phyloP scores from a whole-genome alignment of 2,888 invertebrate species.

The Drosophila rubida region DNA sequence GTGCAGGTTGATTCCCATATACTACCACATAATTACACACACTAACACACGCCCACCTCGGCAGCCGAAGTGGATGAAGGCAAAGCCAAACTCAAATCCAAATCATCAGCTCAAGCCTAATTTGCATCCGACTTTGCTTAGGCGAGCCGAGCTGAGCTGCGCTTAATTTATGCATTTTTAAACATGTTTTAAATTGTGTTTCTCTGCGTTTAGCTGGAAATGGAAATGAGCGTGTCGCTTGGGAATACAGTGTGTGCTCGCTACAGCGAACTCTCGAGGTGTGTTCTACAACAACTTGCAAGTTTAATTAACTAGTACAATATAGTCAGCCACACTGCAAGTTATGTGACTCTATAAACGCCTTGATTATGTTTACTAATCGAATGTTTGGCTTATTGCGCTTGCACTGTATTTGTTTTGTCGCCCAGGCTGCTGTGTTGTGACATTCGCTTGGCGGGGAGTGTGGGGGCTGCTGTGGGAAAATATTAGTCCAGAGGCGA shows the following conservation, averaged over 20 bases:
- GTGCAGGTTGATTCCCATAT: constrained; percentile 31
- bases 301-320: too few relatives aligned
- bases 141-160: constrained; percentile 28
- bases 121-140: constrained; percentile 66
- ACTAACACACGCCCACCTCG: constrained; percentile 9
- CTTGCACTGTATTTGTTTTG: background rate
- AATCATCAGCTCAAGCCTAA: constrained; percentile 13
- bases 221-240: background rate
- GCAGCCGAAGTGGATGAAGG: background rate
- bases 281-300: too few relatives aligned
- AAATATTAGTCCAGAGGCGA: constrained; percentile 37
- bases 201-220: constrained; percentile 15
- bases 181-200: constrained; percentile 64
- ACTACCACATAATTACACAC: constrained; percentile 17
- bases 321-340: too few relatives aligned
- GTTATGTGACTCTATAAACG: too few relatives aligned
- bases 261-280: background rate
- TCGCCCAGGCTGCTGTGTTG: constrained; percentile 22
- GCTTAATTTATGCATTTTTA: constrained; percentile 73
- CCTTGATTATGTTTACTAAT: too few relatives aligned
- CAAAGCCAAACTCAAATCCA: background rate
- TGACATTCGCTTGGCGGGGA: constrained; percentile 45
- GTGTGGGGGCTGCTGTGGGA: constrained; percentile 58
- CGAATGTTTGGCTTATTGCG: background rate
- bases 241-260: background rate